Base-by-base conservation (phyloP, 2,113 vertebrate species). In the Plotosus lineatus region DNA sequence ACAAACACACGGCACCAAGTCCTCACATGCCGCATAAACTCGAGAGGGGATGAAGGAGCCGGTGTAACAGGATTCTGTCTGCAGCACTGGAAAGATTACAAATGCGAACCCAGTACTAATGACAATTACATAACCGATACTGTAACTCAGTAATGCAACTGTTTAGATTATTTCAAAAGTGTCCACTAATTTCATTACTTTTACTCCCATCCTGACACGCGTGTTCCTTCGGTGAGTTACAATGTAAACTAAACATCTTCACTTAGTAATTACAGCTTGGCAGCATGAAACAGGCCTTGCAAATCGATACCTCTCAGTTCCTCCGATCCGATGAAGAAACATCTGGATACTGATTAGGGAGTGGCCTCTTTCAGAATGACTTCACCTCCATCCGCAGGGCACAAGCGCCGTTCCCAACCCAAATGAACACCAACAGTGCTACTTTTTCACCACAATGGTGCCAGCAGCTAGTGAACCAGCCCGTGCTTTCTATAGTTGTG, bases 11-110 rank as follows among this genome's bases (percentile, higher is more conserved):
- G 36, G 69, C 17, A 23, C 69, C 2, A 46, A 50, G 69, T 72
- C 46, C 17, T 73, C 46, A 73, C 69, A 73, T 12, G 69, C 69
- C 21, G 28, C 69, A 51, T 73, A 73, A 73, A 73, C 69, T 51
- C 19, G 2, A 51, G 69, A 73, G 31, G 2, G 42, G 68, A 71
- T 71, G 68, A 71, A 48, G 44, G 69, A 73, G 46, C 36, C 69
- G 9, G 46, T 51, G 46, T 73, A 36, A 73, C 46, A 36, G 46
- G 28, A 72, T 31, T 72, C 69, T 31, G 44, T 33, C 69, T 50
- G 28, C 44, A 33, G 15, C 7, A 3, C 69, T 72, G 69, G 46
- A 72, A 31, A 21, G 46, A 48, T 50, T 11, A 50, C 69, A 36
- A 73, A 51, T 23, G 69, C 17, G n/a, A 73, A 21, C 36, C 46